Evolutionary conservation across 2,113 vertebrate species (phyloP), one percentile per base, ranked within the genome.

Genomic region (Tetrao urogallus): DNA sequence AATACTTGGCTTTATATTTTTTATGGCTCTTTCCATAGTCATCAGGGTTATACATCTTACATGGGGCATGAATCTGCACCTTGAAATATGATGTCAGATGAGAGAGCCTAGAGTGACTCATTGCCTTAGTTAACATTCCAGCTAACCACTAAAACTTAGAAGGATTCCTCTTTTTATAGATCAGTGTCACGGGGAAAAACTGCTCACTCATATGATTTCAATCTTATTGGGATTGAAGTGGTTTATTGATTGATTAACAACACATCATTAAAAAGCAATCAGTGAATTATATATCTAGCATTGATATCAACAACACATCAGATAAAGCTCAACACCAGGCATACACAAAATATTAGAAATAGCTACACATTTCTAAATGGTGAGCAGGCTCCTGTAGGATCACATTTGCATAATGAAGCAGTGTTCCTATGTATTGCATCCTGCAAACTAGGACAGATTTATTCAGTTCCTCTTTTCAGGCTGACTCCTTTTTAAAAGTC

Each of bases 401-500:
- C 40, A 65, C 28, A 64, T 12, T 22, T 65, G 17, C 19, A 24
- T 3, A 7, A 10, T 50, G 4, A 75, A 70, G 10, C 6, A 30
- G 34, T 17, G 7, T 61, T 11, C 17, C 20, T 66, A 20, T 8
- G 6, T 14, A 18, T 19, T 66, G 12, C 12, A 56, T 13, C 20
- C 13, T 1, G 1, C 14, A 34, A 63, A 10, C 20, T 5, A 4
- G 36, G 11, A 6, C 27, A 72, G 1, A 15, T 14, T 72, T 4
- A 9, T 57, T 13, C 42, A 72, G 45, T 36, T 76, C 32, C 13
- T 63, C 10, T 40, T 79, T 82, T 50, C 22, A 65, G 25, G 4
- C 4, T 36, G 32, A 61, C 3, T 40, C 5, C 2, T 71, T 69
- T 74, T 28, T 14, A 16, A 14, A 13, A 90, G 87, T 2, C 15